phyloP scores from a whole-genome alignment of 2,113 vertebrate species.

The Mus pahari region DNA sequence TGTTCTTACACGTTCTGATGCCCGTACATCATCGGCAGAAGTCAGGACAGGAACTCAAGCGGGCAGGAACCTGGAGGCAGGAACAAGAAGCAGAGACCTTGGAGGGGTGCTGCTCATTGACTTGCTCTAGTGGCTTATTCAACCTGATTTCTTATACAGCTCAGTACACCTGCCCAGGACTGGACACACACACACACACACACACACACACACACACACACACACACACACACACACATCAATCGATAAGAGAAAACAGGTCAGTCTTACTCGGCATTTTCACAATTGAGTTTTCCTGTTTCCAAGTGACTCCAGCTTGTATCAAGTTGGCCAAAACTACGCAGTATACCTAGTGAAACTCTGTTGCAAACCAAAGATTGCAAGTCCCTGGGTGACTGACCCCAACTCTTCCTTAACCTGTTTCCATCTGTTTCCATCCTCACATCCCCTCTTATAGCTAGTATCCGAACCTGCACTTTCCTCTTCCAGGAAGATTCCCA shows the following conservation, averaged over 20 bases:
- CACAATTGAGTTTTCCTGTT: not conserved
- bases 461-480: not conserved
- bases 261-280: not conserved
- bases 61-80: not conserved
- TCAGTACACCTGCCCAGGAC: not conserved
- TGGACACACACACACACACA: not conserved
- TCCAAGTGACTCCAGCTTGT: not conserved
- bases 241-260: not conserved
- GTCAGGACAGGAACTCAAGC: not conserved
- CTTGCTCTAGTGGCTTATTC: not conserved
- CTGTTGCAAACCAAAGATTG: not conserved
- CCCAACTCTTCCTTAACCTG: not conserved
- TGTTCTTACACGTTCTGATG: not conserved
- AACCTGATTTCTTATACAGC: not conserved
- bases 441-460: not conserved
- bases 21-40: not conserved
- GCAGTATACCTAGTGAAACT: not conserved
- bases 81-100: not conserved
- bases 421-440: not conserved
- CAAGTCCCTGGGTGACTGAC: not conserved
- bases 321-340: not conserved
- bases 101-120: not conserved
- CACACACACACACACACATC: too few species aligned
- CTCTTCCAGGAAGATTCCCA: not conserved
- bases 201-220: too few species aligned